Evolutionary conservation across 2,888 invertebrate species (phyloP).

Genomic region (Limnephilus rhombicus): DNA sequence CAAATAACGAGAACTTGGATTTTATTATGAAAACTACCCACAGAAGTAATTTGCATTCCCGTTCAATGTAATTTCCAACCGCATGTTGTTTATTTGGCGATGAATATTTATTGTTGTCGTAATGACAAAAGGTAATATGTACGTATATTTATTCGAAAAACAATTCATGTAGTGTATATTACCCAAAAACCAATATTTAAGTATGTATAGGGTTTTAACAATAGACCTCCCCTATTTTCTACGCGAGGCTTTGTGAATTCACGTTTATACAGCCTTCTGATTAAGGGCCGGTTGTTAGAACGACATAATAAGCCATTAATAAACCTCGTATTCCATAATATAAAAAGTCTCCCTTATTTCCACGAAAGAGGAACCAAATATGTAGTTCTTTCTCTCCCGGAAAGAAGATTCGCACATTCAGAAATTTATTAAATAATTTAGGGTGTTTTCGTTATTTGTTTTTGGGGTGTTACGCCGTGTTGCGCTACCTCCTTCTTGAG

Average conservation of each 20-base stretch:
- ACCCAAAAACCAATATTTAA: background rate
- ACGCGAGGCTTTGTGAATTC: background rate
- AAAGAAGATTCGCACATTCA: background rate
- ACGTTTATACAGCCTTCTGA: background rate
- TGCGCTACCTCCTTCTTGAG: too few species aligned
- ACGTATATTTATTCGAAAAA: background rate
- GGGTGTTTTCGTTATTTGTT: too few species aligned
- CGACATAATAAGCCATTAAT: too few species aligned
- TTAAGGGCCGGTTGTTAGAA: background rate
- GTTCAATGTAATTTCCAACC: background rate
- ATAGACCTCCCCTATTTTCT: background rate
- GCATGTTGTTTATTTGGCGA: background rate
- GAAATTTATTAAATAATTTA: background rate
- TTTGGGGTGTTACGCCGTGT: too few species aligned
- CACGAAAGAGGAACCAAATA: background rate
- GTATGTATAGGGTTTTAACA: background rate
- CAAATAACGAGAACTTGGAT: background rate
- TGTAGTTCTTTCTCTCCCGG: background rate
- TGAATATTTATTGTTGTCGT: background rate
- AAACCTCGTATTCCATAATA: background rate
- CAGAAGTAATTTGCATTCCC: background rate
- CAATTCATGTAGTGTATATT: background rate
- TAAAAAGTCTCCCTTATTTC: background rate
- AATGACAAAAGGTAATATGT: background rate
- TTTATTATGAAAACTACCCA: background rate